A percentile compares a stretch with the other conserved stretches of the same genome.
Conservation (phyloP, 2,888 invertebrate genomes). For the Axea sp. region DNA sequence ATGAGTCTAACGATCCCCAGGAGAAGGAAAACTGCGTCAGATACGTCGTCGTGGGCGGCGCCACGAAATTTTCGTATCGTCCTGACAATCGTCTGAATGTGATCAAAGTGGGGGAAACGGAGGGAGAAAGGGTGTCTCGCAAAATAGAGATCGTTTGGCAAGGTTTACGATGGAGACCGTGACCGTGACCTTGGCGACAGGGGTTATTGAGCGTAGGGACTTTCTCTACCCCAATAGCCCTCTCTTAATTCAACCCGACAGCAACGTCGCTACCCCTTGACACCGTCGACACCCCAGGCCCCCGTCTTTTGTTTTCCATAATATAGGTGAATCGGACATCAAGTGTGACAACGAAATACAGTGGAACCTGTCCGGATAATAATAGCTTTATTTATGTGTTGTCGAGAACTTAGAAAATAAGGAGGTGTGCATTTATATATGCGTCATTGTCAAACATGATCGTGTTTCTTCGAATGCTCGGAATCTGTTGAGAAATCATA, state of each 20-base stretch:
- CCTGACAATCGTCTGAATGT: conserved; percentile 69
- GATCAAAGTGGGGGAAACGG: conserved; percentile 38
- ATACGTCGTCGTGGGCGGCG: conserved; percentile 61
- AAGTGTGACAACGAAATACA: not conserved
- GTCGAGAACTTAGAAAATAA: no score
- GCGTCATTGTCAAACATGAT: no score
- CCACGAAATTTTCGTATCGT: conserved; percentile 69
- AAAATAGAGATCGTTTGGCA: conserved; percentile 52
- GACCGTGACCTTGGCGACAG: conserved; percentile 77
- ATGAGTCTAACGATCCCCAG: conserved; percentile 61
- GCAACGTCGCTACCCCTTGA: conserved; percentile 6
- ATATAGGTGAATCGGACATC: conserved; percentile 19
- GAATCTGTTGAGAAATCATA: no score
- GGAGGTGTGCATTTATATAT: no score
- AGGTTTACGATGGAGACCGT: conserved; percentile 66
- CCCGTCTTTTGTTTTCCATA: conserved; percentile 7
- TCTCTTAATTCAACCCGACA: no score
- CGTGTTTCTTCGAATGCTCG: no score
- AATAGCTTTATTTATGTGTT: conserved; percentile 1
- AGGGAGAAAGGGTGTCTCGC: conserved; percentile 35
- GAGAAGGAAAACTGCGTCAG: conserved; percentile 49
- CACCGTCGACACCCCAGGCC: conserved; percentile 8
- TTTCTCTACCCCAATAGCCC: conserved; percentile 74
- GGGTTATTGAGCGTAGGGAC: conserved; percentile 78
- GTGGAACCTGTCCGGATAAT: conserved; percentile 1